Evolutionary conservation across 2,113 vertebrate species (phyloP).

Genomic region (Columba janthina): DNA sequence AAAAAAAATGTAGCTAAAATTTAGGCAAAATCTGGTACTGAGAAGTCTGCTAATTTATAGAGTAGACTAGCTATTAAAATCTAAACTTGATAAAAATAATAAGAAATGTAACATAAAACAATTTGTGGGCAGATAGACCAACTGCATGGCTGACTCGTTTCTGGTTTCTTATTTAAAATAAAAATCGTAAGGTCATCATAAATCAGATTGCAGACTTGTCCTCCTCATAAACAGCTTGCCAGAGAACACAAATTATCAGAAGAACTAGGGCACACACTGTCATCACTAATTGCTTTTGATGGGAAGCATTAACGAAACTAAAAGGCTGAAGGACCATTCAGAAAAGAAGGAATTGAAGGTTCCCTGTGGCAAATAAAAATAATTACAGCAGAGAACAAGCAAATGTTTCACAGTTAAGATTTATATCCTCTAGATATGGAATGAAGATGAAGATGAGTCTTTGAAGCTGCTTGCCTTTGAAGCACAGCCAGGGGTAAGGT

Average conservation of each 20-base stretch:
- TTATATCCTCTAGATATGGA: neutral
- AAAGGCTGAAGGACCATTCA: conserved; percentile 33
- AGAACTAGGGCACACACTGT: conserved; percentile 27
- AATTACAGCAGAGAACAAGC: conserved; percentile 19
- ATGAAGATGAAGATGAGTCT: neutral
- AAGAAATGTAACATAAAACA: neutral
- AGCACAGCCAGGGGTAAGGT: neutral
- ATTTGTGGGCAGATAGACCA: neutral
- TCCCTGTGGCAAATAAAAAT: conserved; percentile 21
- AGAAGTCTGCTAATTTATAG: neutral
- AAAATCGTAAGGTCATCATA: neutral
- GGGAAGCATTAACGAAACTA: conserved; percentile 17
- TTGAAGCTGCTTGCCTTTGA: conserved; percentile 17
- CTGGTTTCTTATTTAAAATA: conserved; percentile 11
- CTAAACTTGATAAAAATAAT: neutral
- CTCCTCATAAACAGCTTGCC: conserved; percentile 14
- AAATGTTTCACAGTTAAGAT: neutral
- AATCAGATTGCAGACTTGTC: conserved; percentile 14
- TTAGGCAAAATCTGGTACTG: neutral
- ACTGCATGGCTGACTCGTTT: neutral
- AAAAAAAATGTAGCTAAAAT: neutral
- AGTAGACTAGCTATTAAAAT: neutral
- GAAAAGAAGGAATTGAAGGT: neutral
- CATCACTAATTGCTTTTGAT: conserved; percentile 50
- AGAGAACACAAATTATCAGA: conserved; percentile 30